These are phyloP conservation scores for Neelides sp. DNA, from an alignment of 1,140 invertebrate species.

Conservation along the genomic window DNA sequence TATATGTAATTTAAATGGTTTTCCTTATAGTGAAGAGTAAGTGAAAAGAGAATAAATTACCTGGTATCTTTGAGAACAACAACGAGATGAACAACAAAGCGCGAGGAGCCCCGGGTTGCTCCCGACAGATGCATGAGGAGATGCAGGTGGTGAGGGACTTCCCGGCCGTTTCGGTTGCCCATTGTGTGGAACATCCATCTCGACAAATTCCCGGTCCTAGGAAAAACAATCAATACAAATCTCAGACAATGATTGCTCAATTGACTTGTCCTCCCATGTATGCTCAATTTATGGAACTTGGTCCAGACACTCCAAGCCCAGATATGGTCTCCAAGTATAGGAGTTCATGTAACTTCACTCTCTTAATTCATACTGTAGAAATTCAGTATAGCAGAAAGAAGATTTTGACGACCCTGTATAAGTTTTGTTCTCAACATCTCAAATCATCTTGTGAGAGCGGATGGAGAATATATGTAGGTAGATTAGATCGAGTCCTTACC, in stretches of 20 bases:
- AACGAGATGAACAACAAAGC: conserved; percentile 64
- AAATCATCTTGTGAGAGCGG: background rate
- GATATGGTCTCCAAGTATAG: no score
- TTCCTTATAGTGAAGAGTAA: no score
- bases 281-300: no score
- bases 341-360: no score
- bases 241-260: no score
- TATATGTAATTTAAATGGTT: no score
- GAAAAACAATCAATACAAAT: conserved; percentile 28
- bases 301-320: no score
- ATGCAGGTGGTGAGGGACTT: conserved; percentile 68
- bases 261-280: no score
- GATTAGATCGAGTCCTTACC: conserved; percentile 59
- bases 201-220: conserved; percentile 91
- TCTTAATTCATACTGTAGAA: no score
- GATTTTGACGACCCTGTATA: no score
- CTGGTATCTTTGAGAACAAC: conserved; percentile 79
- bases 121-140: conserved; percentile 68
- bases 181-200: conserved; percentile 87
- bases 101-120: conserved; percentile 59
- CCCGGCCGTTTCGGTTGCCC: conserved; percentile 71
- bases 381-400: no score
- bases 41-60: conserved; percentile 38
- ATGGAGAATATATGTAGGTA: background rate
- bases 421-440: no score